Evolutionary conservation across 1,140 invertebrate species (phyloP).

Genomic region (Scaptodrosophila lebanonensis): DNA sequence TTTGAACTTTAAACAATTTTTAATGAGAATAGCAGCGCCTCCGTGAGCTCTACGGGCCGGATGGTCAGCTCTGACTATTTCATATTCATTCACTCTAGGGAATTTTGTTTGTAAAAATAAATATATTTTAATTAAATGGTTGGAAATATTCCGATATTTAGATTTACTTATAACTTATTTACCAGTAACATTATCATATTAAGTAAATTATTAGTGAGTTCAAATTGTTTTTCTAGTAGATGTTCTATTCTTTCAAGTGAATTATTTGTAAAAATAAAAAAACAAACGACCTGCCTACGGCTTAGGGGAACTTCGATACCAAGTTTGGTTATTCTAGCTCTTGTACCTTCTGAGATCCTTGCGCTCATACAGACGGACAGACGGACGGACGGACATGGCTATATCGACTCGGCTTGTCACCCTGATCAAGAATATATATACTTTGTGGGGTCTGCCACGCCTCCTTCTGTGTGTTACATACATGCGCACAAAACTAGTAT

Average conservation of each 20-base stretch:
- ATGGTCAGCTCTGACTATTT: constrained; percentile 2
- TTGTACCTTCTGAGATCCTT: too few species aligned
- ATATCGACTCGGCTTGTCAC: too few species aligned
- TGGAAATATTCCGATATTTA: constrained; percentile 15
- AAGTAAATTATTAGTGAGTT: constrained; percentile 18
- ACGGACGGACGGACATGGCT: too few species aligned
- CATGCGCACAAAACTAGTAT: too few species aligned
- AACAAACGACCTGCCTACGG: too few species aligned
- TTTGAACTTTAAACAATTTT: constrained; percentile 8
- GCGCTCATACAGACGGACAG: too few species aligned
- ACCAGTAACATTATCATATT: constrained; percentile 12
- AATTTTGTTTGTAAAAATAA: constrained; percentile 60
- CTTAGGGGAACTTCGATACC: too few species aligned
- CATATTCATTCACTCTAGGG: constrained; percentile 28
- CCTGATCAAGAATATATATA: too few species aligned
- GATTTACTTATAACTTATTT: constrained; percentile 11
- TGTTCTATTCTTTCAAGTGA: constrained; percentile 12
- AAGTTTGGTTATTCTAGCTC: too few species aligned
- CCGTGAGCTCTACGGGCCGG: constrained; percentile 11
- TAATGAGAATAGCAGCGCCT: constrained; percentile 21
- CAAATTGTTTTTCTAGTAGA: constrained; percentile 16
- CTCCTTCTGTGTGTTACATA: too few species aligned
- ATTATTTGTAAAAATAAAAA: background rate
- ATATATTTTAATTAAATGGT: constrained; percentile 3
- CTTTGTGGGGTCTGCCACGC: too few species aligned